A percentile compares a stretch with the other conserved stretches of the same genome.
Conservation (phyloP, 2,113 vertebrate species). For the Esox niger region DNA sequence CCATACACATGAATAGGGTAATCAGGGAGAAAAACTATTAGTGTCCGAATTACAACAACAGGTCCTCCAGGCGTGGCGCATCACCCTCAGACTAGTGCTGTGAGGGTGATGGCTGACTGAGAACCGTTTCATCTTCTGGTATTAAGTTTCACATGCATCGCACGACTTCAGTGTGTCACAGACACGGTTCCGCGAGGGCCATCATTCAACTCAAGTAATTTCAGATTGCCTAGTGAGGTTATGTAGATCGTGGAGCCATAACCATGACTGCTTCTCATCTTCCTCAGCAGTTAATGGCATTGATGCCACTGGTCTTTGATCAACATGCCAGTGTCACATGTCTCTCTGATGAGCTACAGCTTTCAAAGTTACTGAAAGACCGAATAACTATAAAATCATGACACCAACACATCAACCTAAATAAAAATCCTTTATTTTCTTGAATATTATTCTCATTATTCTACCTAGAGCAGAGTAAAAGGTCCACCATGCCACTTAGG, state of each 20-base stretch:
- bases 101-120: not conserved
- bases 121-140: not conserved
- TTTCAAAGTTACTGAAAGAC: no score
- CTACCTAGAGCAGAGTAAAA: slow-evolving; percentile 69
- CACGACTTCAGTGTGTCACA: not conserved
- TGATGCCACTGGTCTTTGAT: no score
- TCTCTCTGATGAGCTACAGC: no score
- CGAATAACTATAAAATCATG: not conserved
- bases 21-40: not conserved
- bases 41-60: not conserved
- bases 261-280: not conserved
- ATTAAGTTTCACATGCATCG: slow-evolving; percentile 15
- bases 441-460: slow-evolving; percentile 70
- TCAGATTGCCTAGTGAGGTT: not conserved
- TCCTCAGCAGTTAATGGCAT: no score
- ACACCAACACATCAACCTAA: slow-evolving; percentile 58
- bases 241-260: not conserved
- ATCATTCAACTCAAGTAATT: no score
- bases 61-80: no score
- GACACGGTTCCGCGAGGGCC: not conserved
- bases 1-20: no score
- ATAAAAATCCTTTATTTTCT: slow-evolving; percentile 82
- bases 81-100: not conserved
- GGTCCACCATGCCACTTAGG: slow-evolving; percentile 74
- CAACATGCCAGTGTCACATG: no score